Base-by-base conservation (phyloP, 2,113 vertebrate species). In the Callionymus lyra region DNA sequence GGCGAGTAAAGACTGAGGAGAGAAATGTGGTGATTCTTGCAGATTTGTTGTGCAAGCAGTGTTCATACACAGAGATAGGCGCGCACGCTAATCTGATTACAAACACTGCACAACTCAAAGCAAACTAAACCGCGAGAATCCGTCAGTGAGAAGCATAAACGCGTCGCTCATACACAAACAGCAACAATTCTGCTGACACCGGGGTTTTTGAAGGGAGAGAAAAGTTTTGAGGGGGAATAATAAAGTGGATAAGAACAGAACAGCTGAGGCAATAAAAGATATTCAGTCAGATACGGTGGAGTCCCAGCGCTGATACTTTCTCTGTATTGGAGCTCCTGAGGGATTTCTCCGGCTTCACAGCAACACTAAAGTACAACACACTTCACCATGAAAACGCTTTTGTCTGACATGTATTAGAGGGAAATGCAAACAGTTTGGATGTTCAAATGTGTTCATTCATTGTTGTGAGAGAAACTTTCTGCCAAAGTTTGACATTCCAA, bases 11-110 rank as follows among this genome's bases (percentile, higher is more conserved):
- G 45, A 54, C 27, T 55, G n/a, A 47, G 21, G 39, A 43, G 31
- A 41, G 50, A 53, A 32, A 62, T 1, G 5, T 38, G 38, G 48
- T 38, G 19, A 49, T 57, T 60, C 16, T 51, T 44, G 44, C 43
- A 56, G 34, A 65, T 49, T 37, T 45, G 57, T 65, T 49, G 59
- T 65, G 61, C 56, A 60, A 69, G 56, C 59, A 42, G 34, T 54
- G 34, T 27, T 27, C 21, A 27, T 44, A 56, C 66, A 76, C 51
- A 51, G 31, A 51, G 42, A 72, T 12, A 48, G 15, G 17, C 46
- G 19, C 18, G 44, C 50, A 70, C 63, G 46, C 39, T 74, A 72
- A 83, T 82, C 82, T 69, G 56, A 72, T 57, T 39, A 69, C 56
- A 74, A 73, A 81, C 60, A 71, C 15, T 15, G 41, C 33, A 53